phyloP scores from a whole-genome alignment of 2,113 vertebrate species.

The Arvicanthis niloticus region DNA sequence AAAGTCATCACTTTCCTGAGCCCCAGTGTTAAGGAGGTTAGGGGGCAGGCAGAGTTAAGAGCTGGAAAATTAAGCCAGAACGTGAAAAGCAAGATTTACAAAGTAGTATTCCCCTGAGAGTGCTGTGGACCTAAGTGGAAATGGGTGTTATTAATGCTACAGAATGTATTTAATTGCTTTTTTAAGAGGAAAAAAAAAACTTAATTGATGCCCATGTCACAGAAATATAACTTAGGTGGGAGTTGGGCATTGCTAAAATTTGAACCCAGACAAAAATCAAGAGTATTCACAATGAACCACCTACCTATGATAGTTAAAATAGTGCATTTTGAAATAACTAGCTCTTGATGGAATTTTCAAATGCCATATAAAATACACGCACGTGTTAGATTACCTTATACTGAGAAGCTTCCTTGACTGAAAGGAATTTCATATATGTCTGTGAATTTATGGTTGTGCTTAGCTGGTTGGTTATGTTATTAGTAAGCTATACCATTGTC shows the following conservation, averaged over 20 bases:
- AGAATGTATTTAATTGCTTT: neutral
- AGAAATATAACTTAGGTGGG: neutral
- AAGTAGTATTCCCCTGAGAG: conserved; percentile 17
- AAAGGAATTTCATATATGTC: neutral
- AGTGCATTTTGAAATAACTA: neutral
- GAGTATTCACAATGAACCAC: neutral
- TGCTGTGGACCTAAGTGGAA: neutral
- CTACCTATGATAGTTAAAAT: neutral
- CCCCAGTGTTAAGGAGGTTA: conserved; percentile 78
- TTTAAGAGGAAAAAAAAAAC: neutral
- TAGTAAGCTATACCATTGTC: neutral
- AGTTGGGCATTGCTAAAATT: neutral
- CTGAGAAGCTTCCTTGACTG: neutral
- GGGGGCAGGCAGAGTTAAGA: conserved; percentile 67
- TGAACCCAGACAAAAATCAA: conserved; percentile 16
- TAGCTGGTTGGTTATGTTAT: neutral
- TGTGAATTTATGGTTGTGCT: neutral
- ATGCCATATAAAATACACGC: neutral
- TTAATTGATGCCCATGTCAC: neutral
- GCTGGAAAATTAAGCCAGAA: conserved; percentile 71
- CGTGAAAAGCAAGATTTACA: conserved; percentile 56
- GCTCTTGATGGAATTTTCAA: neutral
- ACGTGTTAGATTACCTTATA: neutral
- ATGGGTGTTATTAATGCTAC: neutral
- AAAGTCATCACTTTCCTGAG: conserved; percentile 82